Conservation (phyloP, 2,888 invertebrate species). For the Tetrapedia diversipes region DNA sequence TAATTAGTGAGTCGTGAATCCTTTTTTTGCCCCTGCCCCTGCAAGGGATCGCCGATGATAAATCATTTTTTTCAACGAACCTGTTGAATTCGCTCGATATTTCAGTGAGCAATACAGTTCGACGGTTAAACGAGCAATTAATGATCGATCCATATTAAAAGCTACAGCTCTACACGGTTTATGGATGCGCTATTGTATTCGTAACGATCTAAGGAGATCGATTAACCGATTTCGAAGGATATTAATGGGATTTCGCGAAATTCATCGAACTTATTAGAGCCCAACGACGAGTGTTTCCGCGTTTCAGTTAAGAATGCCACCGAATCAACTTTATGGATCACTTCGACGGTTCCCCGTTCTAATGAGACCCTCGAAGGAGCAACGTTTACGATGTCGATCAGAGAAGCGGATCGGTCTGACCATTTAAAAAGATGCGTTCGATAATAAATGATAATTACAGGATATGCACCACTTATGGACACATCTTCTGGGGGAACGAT, state of each 20-base stretch:
- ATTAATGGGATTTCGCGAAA: background rate
- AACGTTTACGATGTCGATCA: background rate
- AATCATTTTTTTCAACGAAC: constrained; percentile 28
- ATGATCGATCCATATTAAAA: background rate
- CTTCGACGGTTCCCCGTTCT: background rate
- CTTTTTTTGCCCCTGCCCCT: background rate
- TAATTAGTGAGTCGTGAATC: constrained; percentile 38
- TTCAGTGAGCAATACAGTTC: background rate
- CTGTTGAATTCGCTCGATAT: constrained; percentile 39
- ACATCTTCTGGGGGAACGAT: background rate
- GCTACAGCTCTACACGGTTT: too few species aligned
- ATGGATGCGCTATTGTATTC: too few species aligned
- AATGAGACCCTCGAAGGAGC: background rate
- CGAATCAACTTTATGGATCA: background rate
- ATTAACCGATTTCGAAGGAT: background rate
- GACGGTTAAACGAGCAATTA: background rate
- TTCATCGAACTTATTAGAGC: background rate
- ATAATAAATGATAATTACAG: background rate
- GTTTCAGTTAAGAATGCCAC: background rate
- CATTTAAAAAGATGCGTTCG: background rate
- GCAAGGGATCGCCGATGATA: constrained; percentile 15
- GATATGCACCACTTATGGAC: background rate
- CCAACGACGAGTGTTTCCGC: background rate
- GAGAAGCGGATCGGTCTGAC: background rate
- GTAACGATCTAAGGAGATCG: background rate